Percentiles rank a stretch among this genome's conserved stretches.
phyloP scores from a whole-genome alignment of 2,797 vertebrate genomes.

The Urophycis tenuis region DNA sequence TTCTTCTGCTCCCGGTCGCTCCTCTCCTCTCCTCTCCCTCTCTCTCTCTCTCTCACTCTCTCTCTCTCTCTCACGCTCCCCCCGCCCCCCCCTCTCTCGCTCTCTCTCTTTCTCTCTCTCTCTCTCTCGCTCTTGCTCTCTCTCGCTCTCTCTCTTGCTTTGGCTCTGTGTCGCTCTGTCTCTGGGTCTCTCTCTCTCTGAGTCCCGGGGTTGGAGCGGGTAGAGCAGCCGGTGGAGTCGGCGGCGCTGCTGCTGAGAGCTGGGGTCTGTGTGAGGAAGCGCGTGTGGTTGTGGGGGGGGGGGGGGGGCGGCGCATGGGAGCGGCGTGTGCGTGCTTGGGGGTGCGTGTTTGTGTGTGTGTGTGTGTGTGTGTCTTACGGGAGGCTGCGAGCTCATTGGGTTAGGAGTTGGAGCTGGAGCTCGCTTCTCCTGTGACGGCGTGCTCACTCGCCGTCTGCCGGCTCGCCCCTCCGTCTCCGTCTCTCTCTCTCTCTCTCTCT shows the following conservation, averaged over 20 bases:
- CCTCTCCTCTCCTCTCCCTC: constrained; percentile 26
- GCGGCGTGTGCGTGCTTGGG: constrained; percentile 24
- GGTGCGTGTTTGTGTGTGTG: constrained; percentile 27
- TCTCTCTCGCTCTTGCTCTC: constrained; percentile 40
- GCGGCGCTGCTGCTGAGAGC: constrained; percentile 19
- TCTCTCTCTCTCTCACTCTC: constrained; percentile 13
- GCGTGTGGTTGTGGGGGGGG: constrained; percentile 23
- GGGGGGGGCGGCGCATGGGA: too few relatives aligned
- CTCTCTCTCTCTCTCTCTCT: background rate
- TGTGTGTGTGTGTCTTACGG: constrained; percentile 28
- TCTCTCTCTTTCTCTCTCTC: constrained; percentile 40
- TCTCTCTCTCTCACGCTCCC: constrained; percentile 28
- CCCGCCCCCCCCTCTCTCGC: constrained; percentile 16
- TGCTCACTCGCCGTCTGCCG: constrained; percentile 2
- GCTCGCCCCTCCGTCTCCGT: background rate
- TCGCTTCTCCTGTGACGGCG: constrained; percentile 63
- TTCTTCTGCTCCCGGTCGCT: constrained; percentile 25
- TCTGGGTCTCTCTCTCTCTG: constrained; percentile 29
- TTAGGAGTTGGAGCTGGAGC: constrained; percentile 67
- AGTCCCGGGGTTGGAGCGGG: constrained; percentile 62
- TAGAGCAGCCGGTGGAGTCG: constrained; percentile 6
- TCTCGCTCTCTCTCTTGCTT: constrained; percentile 37
- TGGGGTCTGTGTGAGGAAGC: constrained; percentile 41
- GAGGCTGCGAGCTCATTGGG: constrained; percentile 68
- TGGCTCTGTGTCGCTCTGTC: constrained; percentile 21